A percentile compares a stretch with the other conserved stretches of the same genome.
These are phyloP conservation scores for Drosophila tropicalis DNA, from an alignment of 1,140 invertebrate species.

Conservation along the genomic window DNA sequence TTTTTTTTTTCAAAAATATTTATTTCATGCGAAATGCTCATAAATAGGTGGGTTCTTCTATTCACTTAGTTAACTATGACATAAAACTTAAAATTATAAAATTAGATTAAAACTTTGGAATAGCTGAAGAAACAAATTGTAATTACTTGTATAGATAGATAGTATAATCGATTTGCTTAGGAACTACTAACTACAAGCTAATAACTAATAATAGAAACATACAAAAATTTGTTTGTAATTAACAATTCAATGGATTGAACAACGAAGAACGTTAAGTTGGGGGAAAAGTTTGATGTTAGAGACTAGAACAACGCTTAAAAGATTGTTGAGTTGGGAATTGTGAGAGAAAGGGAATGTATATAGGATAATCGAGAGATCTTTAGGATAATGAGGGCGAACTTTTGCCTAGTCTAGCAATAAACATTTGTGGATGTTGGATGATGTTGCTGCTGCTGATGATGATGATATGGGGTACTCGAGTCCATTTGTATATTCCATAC, in stretches of 20 bases:
- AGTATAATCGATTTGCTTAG: slow-evolving; percentile 1
- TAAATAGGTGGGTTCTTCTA: slow-evolving; percentile 69
- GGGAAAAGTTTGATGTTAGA: slow-evolving; percentile 44
- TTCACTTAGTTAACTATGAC: slow-evolving; percentile 43
- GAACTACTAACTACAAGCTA: slow-evolving; percentile 26
- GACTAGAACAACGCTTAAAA: slow-evolving; percentile 75
- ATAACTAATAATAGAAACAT: slow-evolving; percentile 56
- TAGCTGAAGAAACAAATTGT: slow-evolving; percentile 65
- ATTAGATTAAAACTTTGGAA: slow-evolving; percentile 68
- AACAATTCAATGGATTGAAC: slow-evolving; percentile 37
- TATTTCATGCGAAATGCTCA: slow-evolving; percentile 67
- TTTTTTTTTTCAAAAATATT: slow-evolving; percentile 31
- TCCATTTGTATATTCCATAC: slow-evolving; percentile 80
- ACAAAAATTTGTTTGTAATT: slow-evolving; percentile 41
- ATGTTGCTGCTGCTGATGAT: slow-evolving; percentile 22
- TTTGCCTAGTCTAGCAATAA: slow-evolving; percentile 47
- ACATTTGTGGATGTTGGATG: slow-evolving; percentile 35
- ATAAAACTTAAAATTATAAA: slow-evolving; percentile 35
- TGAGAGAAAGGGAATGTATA: slow-evolving; percentile 5
- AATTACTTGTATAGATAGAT: not conserved
- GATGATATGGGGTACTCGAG: slow-evolving; percentile 31
- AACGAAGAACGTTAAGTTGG: slow-evolving; percentile 47
- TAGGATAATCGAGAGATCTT: slow-evolving; percentile 34
- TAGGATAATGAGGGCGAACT: too few species aligned
- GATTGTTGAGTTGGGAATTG: slow-evolving; percentile 38